Evolutionary conservation across 2,888 invertebrate species (phyloP), one percentile per base, ranked within the genome.

Genomic region (Heliothis peltigera): DNA sequence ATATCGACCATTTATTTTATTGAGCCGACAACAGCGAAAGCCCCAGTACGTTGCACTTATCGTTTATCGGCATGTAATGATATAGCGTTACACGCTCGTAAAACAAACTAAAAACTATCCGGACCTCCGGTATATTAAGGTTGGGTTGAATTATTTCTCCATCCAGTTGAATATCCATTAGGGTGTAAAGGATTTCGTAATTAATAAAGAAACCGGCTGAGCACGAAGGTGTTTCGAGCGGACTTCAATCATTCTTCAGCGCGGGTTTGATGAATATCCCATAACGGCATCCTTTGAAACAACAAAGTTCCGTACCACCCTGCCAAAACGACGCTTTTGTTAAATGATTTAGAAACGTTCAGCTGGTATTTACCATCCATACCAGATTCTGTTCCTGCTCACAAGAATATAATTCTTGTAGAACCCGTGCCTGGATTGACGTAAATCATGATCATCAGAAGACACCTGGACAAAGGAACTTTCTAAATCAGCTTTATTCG

Each of bases 1-100:
- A 88, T 92, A 90, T 89, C 89, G 81, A 83, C 81, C 82, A 84
- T 82, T 84, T 88, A 87, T 91, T 91, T 91, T 92, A 92, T 91
- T 89, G 88, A 83, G 85, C 89, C 88, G 89, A 87, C 89, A 89
- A 90, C 91, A 84, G 89, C 89, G 84, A 89, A 92, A 88, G 89
- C 86, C 39, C 85, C 82, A 85, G 82, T 85, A 86, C 85, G 85
- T 91, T 90, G 91, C 91, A 93, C 90, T 92, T 91, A 92, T 92
- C 92, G 90, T 86, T 89, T 92, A 93, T 93, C 92, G 88, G 75
- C 87, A 81, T 88, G 89, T 91, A 89, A 90, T 90, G 89, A 90
- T 91, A 92, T 91, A 91, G 88, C 87, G 89, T 92, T 91, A 90
- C 91, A 90, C 69, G 90, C 82, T 91, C 92, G 88, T 94, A 93